Evolutionary conservation across 2,113 vertebrate species (phyloP).

Genomic region (Petaurus breviceps): DNA sequence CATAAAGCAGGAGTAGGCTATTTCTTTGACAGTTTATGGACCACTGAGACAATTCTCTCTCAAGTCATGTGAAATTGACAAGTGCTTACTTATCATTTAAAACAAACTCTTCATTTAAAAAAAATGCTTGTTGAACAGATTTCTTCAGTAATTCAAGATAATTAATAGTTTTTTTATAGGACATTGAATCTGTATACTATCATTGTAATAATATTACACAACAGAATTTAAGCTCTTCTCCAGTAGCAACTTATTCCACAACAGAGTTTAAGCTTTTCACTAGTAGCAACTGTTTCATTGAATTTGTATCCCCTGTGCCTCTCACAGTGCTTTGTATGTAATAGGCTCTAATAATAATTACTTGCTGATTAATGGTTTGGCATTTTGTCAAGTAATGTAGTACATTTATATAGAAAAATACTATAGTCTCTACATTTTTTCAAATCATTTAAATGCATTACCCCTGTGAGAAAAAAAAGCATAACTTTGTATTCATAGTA

Average conservation of each 20-base stretch:
- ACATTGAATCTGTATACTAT: background rate
- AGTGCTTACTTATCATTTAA: background rate
- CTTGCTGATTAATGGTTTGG: background rate
- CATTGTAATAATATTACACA: background rate
- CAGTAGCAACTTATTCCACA: background rate
- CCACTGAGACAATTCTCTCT: background rate
- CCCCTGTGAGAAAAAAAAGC: background rate
- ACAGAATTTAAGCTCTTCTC: background rate
- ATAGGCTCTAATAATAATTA: background rate
- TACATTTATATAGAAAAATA: background rate
- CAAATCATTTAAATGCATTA: background rate
- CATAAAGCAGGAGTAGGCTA: background rate
- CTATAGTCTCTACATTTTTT: background rate
- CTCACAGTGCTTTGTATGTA: background rate
- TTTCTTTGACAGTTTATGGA: slow-evolving; percentile 36
- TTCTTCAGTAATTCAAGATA: slow-evolving; percentile 5
- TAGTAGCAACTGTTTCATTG: background rate
- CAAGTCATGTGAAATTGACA: background rate
- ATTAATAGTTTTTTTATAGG: background rate
- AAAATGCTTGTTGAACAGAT: slow-evolving; percentile 16
- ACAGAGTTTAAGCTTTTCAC: background rate
- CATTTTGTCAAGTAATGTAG: background rate
- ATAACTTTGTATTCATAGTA: background rate
- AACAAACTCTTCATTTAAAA: slow-evolving; percentile 1
- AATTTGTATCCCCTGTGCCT: background rate